Base-by-base conservation (phyloP, 2,113 vertebrate genomes). In the Cichladusa arquata region DNA sequence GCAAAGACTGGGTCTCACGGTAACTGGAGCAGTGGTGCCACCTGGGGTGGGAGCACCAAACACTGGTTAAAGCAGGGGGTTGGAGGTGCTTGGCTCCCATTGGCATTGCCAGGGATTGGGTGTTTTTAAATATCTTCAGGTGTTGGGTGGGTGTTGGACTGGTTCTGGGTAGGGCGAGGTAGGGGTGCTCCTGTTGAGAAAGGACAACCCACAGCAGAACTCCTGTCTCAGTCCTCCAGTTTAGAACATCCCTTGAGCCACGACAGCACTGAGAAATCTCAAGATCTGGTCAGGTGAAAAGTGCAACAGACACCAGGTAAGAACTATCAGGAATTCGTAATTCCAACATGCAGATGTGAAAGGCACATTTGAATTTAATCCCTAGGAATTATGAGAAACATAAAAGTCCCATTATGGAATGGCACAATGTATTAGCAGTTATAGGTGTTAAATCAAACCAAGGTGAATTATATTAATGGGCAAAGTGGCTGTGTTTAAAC, bases 381-480 rank as follows among this genome's bases (percentile, higher is more conserved):
- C 42, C 23, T 38, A 0, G 0, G 76, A 92, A 53, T 78, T 82
- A 65, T 12, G 84, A 48, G 89, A 93, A 67, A 29, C 72, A 25
- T 69, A 13, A 18, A 94, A 92, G 76, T 65, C 56, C 60, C 57
- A 33, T 88, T 92, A 88, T n/a, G 2, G 8, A 58, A 50, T 56
- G 74, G 81, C 85, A 81, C 72, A 45, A 78, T 45, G 11, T 48
- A 90, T 92, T 71, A 80, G 60, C 58, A 64, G 61, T 64, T 64
- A 25, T 33, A 65, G 82, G 69, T 95, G 72, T 74, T 88, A 84
- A 95, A 93, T 96, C 95, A 96, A 86, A 86, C 28, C 53, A 11
- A 90, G 90, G 69, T 86, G 45, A 36, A 24, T 8, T 61, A 65
- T 96, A 65, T 81, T 90, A 90, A 93, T 86, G 88, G 67, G 71